Evolutionary conservation across 2,888 invertebrate species (phyloP).

Genomic region (Meganola albula): DNA sequence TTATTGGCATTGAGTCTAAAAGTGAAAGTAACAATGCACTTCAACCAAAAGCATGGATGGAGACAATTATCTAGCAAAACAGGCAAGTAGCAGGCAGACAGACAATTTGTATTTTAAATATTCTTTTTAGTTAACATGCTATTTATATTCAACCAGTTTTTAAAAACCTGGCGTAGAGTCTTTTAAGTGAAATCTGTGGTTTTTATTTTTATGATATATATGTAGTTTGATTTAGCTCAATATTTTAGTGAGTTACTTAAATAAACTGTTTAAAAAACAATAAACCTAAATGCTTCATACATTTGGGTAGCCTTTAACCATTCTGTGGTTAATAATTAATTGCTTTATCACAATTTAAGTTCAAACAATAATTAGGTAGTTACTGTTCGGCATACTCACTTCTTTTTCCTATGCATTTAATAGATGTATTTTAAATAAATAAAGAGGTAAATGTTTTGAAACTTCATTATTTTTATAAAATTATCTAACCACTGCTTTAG

Average conservation of each 20-base stretch:
- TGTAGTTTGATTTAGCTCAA: no score
- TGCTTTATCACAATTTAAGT: no score
- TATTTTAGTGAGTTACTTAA: no score
- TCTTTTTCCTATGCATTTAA: slow-evolving; percentile 68
- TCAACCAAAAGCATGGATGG: slow-evolving; percentile 51
- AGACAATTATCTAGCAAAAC: slow-evolving; percentile 44
- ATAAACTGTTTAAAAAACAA: no score
- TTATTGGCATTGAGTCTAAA: slow-evolving; percentile 72
- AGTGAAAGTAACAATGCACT: slow-evolving; percentile 70
- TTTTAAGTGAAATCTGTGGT: no score
- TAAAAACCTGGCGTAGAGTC: no score
- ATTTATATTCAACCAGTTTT: slow-evolving; percentile 5
- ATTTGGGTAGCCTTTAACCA: no score
- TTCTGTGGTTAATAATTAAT: no score
- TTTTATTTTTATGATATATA: no score
- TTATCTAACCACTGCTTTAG: slow-evolving; percentile 31
- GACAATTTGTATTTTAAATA: slow-evolving; percentile 15
- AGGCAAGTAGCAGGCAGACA: slow-evolving; percentile 21
- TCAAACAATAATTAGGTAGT: no score
- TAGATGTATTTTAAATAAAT: slow-evolving; percentile 30
- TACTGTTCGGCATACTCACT: slow-evolving; percentile 60
- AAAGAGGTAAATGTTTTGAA: slow-evolving; percentile 29
- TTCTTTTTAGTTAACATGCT: slow-evolving; percentile 5
- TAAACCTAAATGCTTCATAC: no score
- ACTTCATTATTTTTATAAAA: slow-evolving; percentile 38